Percentiles rank a stretch among this genome's conserved stretches.
Conservation (phyloP, 2,113 vertebrate genomes). For the Microcebus jonahi region DNA sequence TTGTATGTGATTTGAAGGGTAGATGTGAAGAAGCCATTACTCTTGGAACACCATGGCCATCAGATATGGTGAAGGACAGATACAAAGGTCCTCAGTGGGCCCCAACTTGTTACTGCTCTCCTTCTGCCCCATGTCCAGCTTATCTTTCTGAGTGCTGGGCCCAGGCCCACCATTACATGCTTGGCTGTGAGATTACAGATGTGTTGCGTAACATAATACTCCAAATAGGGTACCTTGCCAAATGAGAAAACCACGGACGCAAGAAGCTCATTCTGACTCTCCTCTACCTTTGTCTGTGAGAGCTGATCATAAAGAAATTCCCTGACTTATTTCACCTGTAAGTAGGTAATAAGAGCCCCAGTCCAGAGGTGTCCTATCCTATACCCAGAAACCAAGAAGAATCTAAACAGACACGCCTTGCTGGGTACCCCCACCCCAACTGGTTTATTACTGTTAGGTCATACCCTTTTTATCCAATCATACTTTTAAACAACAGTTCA, state of each 20-base stretch:
- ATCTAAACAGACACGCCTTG: neutral
- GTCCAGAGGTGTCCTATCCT: neutral
- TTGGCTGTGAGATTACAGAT: neutral
- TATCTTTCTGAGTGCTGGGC: neutral
- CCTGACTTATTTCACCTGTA: neutral
- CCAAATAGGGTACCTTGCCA: neutral
- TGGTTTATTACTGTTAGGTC: neutral
- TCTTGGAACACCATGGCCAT: neutral
- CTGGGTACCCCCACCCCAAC: rapidly evolving
- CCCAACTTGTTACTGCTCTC: neutral
- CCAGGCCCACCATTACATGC: neutral
- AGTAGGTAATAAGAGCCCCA: neutral
- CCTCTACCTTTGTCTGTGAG: neutral
- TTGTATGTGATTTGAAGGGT: neutral
- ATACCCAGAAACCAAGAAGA: neutral
- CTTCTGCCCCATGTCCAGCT: neutral
- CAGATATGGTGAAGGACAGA: neutral
- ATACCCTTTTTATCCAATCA: neutral
- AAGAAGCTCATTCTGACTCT: neutral
- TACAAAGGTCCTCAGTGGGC: neutral
- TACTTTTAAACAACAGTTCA: neutral
- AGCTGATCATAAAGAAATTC: neutral
- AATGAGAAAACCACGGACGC: neutral
- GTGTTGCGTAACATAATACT: neutral
- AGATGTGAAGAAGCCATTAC: neutral